phyloP scores from a whole-genome alignment of 2,888 invertebrate species.

The Kryphioiulus occultus region DNA sequence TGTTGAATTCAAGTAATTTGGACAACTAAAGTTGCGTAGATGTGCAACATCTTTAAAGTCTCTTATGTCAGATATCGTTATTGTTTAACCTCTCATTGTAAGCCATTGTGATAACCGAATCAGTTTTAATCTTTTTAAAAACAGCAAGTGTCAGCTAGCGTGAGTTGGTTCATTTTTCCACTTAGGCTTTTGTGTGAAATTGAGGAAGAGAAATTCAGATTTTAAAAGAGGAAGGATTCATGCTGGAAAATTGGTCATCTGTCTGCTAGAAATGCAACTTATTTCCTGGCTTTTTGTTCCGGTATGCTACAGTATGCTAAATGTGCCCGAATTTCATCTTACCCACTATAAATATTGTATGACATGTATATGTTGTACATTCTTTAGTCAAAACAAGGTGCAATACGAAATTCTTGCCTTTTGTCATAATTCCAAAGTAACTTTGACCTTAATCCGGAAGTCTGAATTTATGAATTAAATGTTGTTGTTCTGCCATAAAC shows the following conservation, averaged over 20 bases:
- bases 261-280: not conserved
- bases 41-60: too few species aligned
- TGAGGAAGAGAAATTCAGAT: not conserved
- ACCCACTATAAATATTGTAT: not conserved
- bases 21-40: too few species aligned
- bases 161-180: not conserved
- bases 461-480: not conserved
- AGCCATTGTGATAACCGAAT: not conserved
- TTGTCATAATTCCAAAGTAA: not conserved
- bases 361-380: not conserved
- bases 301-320: not conserved
- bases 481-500: not conserved
- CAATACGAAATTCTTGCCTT: not conserved
- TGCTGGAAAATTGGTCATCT: not conserved
- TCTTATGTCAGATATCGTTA: too few species aligned
- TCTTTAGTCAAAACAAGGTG: not conserved
- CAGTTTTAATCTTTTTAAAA: not conserved
- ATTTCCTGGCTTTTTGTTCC: slow-evolving; percentile 24
- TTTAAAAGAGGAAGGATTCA: not conserved
- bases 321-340: not conserved
- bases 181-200: not conserved
- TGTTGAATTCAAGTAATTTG: too few species aligned
- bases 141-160: slow-evolving; percentile 24
- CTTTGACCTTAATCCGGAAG: slow-evolving; percentile 17
- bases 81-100: not conserved